Base-by-base conservation (phyloP, 2,797 vertebrate genomes). In the Eulemur rubriventer region DNA sequence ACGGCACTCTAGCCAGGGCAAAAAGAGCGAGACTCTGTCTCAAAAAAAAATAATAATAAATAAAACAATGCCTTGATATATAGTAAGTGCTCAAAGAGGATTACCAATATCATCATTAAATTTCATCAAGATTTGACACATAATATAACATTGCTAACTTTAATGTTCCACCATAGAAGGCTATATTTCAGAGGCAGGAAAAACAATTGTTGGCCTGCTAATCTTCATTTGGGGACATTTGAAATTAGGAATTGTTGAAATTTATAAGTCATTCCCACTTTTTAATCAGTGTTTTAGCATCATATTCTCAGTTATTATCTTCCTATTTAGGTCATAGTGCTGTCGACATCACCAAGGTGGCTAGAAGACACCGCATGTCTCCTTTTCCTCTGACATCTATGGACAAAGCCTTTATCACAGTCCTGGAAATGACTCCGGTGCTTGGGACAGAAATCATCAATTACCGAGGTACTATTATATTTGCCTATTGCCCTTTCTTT, bases 341-440 rank as follows among this genome's bases (percentile, higher is more conserved):
- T 28, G 99, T 99, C 85, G 99, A 99, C 98, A 99, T 99, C 98
- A 99, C 99, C 94, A 99, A 99, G 98, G 99, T 99, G 98, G 99
- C 99, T 55, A 99, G 99, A 97, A 99, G 99, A 97, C 99, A 99
- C 96, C 99, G 99, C 96, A 99, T 99, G 99, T 99, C 99, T 96
- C 99, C 99, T 11, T 99, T 99, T 98, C 99, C 99, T 88, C 97
- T 99, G 98, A 99, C 99, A 41, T 99, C 99, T 95, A 99, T 99
- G 99, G 99, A 99, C 99, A 99, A 99, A 99, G 99, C 99, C 98
- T 99, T 99, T 98, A 99, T 99, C 98, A 99, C 99, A 96, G 99
- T 99, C 96, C 98, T 99, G 97, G 99, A 99, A 98, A 99, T 99
- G 99, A 99, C 99, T 48, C 99, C 99, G 97, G 99, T 99, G 98